Evolutionary conservation across 2,888 invertebrate genomes (phyloP), one percentile per base, ranked within the genome.

Genomic region (Tryphoninae sp.): DNA sequence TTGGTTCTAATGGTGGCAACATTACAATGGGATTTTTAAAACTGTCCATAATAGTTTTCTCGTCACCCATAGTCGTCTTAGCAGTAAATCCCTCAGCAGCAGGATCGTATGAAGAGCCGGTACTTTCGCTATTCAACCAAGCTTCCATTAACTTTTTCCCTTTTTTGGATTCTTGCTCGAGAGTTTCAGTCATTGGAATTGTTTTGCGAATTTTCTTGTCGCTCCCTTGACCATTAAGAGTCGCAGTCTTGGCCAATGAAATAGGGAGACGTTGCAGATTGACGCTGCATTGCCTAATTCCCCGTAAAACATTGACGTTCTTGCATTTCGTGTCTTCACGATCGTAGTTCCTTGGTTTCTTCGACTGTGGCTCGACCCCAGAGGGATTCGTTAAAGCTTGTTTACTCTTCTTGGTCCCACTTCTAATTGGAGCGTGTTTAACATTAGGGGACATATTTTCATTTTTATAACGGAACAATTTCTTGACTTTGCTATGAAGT

Each of bases 401-500:
- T 40, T 16, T 72, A 19, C 64, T 78, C 22, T 58, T 33, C 33
- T 72, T 2, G 45, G 33, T 6, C n/a, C 22, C 11, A n/a, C 0
- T 19, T 72, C 26, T 11, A 19, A 2, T 3, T 49, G 2, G 51
- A 33, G 9, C 42, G 16, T 6, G 6, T 7, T 45, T 19, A 0
- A 51, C 9, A 40, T 79, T 79, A 0, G 78, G 81, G 19, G 71
- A 62, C 11, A 26, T 22, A 42, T 81, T 81, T 42, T 84, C 83
- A 58, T 83, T 78, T 1, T 49, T 64, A 11, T 13, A 23, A 6
- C 11, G 51, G 11, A 1, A 2, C 1, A 13, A 22, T 23, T 22
- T 58, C 23, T 49, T 9, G 8, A 8, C 3, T 19, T 23, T 53
- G 0, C n/a, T 42, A 40, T 26, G 53, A 40, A 23, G 22, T 68